Conservation (phyloP, 2,888 invertebrate genomes). For the Oxystoma pomonae region DNA sequence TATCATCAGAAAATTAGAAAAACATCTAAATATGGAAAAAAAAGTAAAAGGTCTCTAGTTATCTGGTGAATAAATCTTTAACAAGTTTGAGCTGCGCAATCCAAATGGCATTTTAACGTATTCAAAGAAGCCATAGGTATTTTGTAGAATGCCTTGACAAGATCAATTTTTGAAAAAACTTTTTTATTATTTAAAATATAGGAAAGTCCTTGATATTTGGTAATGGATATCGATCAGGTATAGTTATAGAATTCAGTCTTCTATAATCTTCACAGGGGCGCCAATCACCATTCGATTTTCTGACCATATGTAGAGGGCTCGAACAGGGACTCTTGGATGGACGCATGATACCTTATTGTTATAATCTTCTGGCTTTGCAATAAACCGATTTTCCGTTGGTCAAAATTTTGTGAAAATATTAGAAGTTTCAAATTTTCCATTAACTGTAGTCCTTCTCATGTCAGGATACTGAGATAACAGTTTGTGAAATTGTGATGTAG, state of each 20-base stretch:
- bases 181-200: slow-evolving; percentile 10
- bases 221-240: slow-evolving; percentile 31
- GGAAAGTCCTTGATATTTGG: slow-evolving; percentile 31
- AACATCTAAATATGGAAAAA: too few species aligned
- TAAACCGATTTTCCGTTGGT: slow-evolving; percentile 9
- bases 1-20: too few species aligned
- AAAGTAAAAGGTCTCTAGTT: too few species aligned
- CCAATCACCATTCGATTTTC: slow-evolving; percentile 1
- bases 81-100: too few species aligned
- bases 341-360: slow-evolving; percentile 23
- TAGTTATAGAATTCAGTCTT: slow-evolving; percentile 32
- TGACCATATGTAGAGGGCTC: background rate
- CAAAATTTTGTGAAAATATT: background rate
- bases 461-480: background rate
- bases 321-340: background rate
- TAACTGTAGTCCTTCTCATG: background rate
- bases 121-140: slow-evolving; percentile 24
- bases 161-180: slow-evolving; percentile 27
- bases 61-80: too few species aligned
- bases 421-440: background rate
- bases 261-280: slow-evolving; percentile 26
- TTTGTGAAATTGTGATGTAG: background rate
- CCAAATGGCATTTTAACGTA: too few species aligned
- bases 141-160: slow-evolving; percentile 26
- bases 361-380: slow-evolving; percentile 19